Percentiles rank a stretch among this genome's conserved stretches.
These are phyloP conservation scores for Otus scops DNA, from an alignment of 2,797 vertebrate species.

Conservation along the genomic window DNA sequence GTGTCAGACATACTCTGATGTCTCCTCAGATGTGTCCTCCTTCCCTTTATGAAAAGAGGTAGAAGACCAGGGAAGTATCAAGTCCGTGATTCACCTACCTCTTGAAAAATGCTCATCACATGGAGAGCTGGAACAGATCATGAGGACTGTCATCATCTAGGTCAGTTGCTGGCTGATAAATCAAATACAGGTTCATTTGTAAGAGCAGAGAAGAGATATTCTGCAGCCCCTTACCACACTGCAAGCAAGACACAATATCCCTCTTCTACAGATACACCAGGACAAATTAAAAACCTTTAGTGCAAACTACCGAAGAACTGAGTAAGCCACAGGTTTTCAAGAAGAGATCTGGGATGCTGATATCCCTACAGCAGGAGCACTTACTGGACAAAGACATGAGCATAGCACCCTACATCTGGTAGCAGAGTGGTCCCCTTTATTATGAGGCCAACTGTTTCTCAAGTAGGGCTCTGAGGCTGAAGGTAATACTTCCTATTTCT, in stretches of 20 bases:
- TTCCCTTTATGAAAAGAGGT: not conserved
- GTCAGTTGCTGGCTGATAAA: not conserved
- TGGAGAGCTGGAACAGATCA: not conserved
- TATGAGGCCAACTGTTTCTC: not conserved
- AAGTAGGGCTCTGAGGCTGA: not conserved
- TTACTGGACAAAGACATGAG: not conserved
- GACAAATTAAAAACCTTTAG: not conserved
- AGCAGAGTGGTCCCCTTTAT: not conserved
- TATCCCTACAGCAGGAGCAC: not conserved
- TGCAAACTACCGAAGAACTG: not conserved
- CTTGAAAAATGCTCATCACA: not conserved
- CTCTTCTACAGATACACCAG: not conserved
- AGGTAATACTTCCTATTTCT: not conserved
- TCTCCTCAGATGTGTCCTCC: not conserved
- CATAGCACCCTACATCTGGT: not conserved
- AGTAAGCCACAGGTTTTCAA: not conserved
- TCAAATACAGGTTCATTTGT: not conserved
- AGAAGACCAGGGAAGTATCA: not conserved
- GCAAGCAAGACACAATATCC: not conserved
- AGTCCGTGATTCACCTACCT: not conserved
- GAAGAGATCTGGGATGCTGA: not conserved
- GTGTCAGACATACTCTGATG: not conserved
- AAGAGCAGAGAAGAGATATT: not conserved
- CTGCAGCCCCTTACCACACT: not conserved
- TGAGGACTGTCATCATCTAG: not conserved